These are phyloP conservation scores for Myotis yumanensis DNA, from an alignment of 2,113 vertebrate species.

Conservation along the genomic window DNA sequence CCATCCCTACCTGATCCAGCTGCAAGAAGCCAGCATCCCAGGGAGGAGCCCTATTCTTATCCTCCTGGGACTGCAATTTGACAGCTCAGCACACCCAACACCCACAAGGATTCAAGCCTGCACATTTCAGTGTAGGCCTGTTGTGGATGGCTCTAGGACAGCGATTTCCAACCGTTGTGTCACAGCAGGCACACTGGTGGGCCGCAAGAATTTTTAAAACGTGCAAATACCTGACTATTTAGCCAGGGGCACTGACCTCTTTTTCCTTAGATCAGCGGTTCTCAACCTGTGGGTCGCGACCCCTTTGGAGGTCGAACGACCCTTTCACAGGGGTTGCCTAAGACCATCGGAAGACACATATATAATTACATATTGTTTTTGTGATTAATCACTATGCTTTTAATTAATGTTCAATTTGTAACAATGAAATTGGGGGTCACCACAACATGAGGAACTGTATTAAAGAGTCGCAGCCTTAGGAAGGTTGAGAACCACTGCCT, in stretches of 20 bases:
- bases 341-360: no score
- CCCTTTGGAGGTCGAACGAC: no score
- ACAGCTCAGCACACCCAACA: neutral
- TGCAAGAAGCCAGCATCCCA: neutral
- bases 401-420: no score
- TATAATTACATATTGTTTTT: no score
- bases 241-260: neutral
- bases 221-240: neutral
- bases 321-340: no score
- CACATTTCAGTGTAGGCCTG: neutral
- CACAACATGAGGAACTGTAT: no score
- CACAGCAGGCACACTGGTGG: neutral
- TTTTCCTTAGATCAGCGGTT: neutral
- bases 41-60: neutral
- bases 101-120: neutral
- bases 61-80: neutral
- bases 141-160: neutral
- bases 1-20: neutral
- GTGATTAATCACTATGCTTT: no score
- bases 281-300: no score
- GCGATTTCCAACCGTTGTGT: neutral
- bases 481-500: neutral
- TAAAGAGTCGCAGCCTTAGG: no score
- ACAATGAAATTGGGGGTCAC: no score
- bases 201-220: neutral